A percentile compares a stretch with the other conserved stretches of the same genome.
phyloP scores from a whole-genome alignment of 2,888 invertebrate species.

The Harpalus rubripes region DNA sequence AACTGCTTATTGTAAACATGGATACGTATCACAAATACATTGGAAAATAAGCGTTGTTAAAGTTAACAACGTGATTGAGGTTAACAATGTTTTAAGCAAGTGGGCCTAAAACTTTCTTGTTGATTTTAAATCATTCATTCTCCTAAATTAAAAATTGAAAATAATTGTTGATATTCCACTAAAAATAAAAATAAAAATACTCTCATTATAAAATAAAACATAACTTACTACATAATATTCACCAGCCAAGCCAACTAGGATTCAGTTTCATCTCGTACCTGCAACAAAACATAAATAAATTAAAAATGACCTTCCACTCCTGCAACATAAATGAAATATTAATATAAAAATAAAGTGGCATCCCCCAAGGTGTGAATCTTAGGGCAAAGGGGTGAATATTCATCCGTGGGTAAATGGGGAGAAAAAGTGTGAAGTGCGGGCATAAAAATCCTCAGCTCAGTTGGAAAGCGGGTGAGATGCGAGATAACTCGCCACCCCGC shows the following conservation, averaged over 20 bases:
- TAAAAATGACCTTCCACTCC: neutral
- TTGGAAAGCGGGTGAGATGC: neutral
- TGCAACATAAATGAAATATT: conserved; percentile 4
- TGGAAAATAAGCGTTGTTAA: too few relatives aligned
- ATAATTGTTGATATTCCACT: too few relatives aligned
- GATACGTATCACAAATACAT: too few relatives aligned
- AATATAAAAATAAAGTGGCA: conserved; percentile 30
- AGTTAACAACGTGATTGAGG: too few relatives aligned
- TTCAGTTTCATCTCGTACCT: neutral
- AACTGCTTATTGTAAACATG: too few relatives aligned
- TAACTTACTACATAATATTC: neutral
- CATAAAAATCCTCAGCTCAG: conserved; percentile 15
- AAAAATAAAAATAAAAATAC: neutral
- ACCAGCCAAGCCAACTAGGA: neutral
- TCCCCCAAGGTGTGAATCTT: conserved; percentile 30
- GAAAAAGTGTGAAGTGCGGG: conserved; percentile 35
- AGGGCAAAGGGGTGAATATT: conserved; percentile 31
- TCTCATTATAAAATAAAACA: neutral
- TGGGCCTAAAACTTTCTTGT: too few relatives aligned
- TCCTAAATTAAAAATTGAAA: too few relatives aligned
- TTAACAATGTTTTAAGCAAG: too few relatives aligned
- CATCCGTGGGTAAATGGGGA: conserved; percentile 3
- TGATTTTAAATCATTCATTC: too few relatives aligned
- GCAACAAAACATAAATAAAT: conserved; percentile 13
- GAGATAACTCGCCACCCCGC: neutral